phyloP scores from a whole-genome alignment of 2,888 invertebrate genomes.

The Lithophane ornitopus region DNA sequence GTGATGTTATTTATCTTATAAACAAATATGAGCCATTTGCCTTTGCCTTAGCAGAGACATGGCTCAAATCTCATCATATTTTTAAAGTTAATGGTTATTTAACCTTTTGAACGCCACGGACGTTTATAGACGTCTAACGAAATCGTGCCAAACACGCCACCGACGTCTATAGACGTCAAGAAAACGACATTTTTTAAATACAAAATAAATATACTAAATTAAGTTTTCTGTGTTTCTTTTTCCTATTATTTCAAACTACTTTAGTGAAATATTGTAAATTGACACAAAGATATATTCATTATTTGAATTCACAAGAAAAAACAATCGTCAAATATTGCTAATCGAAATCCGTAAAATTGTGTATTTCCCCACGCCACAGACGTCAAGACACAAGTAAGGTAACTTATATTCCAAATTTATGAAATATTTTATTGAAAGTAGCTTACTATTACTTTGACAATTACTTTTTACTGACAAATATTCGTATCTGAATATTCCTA shows the following conservation, averaged over 20 bases:
- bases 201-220: constrained; percentile 16
- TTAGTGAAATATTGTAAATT: constrained; percentile 34
- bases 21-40: too few species aligned
- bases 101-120: constrained; percentile 1
- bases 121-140: constrained; percentile 24
- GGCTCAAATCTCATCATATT: too few species aligned
- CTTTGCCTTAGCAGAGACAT: too few species aligned
- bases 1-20: too few species aligned
- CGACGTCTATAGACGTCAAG: constrained; percentile 26
- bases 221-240: constrained; percentile 24
- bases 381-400: background rate
- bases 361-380: background rate
- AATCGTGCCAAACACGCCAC: constrained; percentile 34
- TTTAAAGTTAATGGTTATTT: too few species aligned
- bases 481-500: too few species aligned
- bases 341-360: background rate
- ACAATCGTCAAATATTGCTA: background rate
- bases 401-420: too few species aligned
- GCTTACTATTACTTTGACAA: too few species aligned
- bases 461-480: too few species aligned
- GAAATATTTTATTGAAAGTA: too few species aligned
- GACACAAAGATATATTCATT: constrained; percentile 21
- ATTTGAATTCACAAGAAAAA: background rate
- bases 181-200: constrained; percentile 30
- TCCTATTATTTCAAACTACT: constrained; percentile 30